phyloP scores from a whole-genome alignment of 2,797 vertebrate genomes.

The Prunella strophiata region DNA sequence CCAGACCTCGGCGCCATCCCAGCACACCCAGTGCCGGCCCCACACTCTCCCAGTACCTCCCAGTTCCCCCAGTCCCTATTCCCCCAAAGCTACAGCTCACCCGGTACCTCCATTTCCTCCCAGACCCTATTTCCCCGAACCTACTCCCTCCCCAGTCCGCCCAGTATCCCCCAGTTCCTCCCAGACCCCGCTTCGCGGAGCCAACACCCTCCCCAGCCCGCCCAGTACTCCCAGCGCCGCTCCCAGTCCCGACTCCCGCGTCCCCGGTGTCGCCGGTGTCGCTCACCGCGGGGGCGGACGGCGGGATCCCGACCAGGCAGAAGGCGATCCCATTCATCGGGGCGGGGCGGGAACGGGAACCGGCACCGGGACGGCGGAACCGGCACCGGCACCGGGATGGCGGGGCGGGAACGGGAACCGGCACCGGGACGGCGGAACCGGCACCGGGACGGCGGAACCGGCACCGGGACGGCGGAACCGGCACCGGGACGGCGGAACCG shows the following conservation, averaged over 20 bases:
- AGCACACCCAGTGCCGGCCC: not conserved
- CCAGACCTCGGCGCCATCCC: not conserved
- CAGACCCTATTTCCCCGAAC: not conserved
- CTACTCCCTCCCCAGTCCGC: not conserved
- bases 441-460: too few relatives aligned
- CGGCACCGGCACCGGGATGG: too few relatives aligned
- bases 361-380: not conserved
- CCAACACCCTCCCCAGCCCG: not conserved
- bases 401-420: too few relatives aligned
- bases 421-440: not conserved
- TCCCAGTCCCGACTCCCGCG: not conserved
- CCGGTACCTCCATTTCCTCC: not conserved
- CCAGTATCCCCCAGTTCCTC: conserved; percentile 54
- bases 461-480: not conserved
- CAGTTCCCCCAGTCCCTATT: not conserved
- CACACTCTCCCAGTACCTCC: not conserved
- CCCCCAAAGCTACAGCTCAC: not conserved
- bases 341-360: conserved; percentile 11
- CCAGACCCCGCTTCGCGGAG: not conserved
- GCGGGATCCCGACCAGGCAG: conserved; percentile 98
- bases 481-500: not conserved
- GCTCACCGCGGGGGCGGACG: conserved; percentile 87
- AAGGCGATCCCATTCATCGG: conserved; percentile 99
- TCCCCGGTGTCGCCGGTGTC: conserved; percentile 52
- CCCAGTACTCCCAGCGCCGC: conserved; percentile 41